Evolutionary conservation across 2,888 invertebrate species (phyloP).

Genomic region (Thysanoteuthis rhombus): DNA sequence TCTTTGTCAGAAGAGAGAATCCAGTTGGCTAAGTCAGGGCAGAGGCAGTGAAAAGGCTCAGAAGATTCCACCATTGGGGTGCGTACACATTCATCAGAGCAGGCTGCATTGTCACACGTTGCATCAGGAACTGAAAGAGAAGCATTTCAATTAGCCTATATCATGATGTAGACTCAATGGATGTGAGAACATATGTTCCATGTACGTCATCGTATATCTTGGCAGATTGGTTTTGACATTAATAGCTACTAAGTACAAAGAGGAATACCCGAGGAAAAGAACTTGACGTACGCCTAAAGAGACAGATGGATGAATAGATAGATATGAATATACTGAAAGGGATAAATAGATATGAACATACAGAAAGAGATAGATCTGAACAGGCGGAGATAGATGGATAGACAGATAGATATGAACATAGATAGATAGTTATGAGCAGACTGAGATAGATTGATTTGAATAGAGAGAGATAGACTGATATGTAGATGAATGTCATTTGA

Average conservation of each 20-base stretch:
- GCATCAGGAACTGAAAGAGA: conserved; percentile 36
- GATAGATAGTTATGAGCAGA: too few species aligned
- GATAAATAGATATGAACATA: not conserved
- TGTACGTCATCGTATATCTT: not conserved
- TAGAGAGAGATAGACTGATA: too few species aligned
- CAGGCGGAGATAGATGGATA: not conserved
- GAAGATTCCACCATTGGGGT: conserved; percentile 37
- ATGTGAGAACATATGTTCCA: not conserved
- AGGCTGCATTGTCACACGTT: conserved; percentile 45
- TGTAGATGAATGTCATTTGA: too few species aligned
- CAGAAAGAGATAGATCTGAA: not conserved
- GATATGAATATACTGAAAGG: not conserved
- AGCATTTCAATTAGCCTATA: not conserved
- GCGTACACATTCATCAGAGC: conserved; percentile 52
- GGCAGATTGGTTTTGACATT: not conserved
- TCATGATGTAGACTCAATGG: not conserved
- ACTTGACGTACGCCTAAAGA: not conserved
- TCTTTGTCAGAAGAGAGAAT: conserved; percentile 45
- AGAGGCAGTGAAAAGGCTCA: conserved; percentile 45
- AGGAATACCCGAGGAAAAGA: not conserved
- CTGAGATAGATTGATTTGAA: too few species aligned
- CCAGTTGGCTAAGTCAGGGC: conserved; percentile 47
- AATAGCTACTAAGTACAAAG: not conserved
- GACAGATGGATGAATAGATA: not conserved
- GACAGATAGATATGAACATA: not conserved